phyloP scores from a whole-genome alignment of 35 echinoderm and acorn worm genomes.

The Ophiothrix spiculata region DNA sequence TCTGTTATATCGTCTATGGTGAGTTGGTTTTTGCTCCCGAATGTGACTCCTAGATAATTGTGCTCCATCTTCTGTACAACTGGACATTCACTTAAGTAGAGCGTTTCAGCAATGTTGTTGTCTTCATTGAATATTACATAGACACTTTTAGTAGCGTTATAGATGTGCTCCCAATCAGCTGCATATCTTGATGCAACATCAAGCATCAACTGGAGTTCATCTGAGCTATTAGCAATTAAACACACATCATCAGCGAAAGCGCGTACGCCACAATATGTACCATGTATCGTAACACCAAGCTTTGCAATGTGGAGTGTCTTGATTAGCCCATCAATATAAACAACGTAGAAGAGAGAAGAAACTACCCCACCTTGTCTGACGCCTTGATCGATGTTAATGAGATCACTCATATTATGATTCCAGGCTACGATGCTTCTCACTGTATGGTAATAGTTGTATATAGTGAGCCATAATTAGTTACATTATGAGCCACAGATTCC shows the following conservation, averaged over 20 bases:
- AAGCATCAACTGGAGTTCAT: not conserved
- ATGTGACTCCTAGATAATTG: not conserved
- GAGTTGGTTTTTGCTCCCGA: not conserved
- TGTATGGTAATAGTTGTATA: not conserved
- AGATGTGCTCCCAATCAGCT: not conserved
- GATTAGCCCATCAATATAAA: not conserved
- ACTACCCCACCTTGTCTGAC: not conserved
- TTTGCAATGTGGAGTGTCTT: not conserved
- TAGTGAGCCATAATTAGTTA: not conserved
- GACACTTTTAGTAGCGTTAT: not conserved
- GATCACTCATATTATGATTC: not conserved
- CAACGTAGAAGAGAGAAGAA: not conserved
- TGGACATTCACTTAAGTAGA: not conserved
- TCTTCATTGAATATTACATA: not conserved
- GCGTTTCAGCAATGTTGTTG: not conserved
- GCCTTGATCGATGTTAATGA: not conserved
- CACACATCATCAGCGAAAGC: not conserved
- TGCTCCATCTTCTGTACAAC: not conserved
- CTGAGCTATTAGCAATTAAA: not conserved
- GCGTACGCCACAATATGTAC: not conserved
- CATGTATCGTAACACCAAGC: not conserved
- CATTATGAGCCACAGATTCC: too few relatives aligned
- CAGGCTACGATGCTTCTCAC: not conserved
- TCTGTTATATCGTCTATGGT: too few relatives aligned
- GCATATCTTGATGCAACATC: not conserved